Conservation (phyloP, 2,888 invertebrate species). For the Standfussiana lucernea region DNA sequence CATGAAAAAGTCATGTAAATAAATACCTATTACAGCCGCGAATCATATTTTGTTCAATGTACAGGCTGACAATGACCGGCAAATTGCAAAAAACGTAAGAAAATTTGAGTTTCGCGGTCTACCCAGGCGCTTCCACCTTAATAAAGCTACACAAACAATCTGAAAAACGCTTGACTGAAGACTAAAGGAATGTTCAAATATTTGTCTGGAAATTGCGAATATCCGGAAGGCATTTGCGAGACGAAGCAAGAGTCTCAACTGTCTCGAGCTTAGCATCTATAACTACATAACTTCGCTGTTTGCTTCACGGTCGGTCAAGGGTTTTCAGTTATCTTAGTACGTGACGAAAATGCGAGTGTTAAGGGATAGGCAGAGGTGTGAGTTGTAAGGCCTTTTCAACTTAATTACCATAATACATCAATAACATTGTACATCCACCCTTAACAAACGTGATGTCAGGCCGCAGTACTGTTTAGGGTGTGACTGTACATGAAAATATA, state of each 20-base stretch:
- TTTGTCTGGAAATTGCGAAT: constrained; percentile 26
- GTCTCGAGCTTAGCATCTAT: not conserved
- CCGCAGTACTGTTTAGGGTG: too few relatives aligned
- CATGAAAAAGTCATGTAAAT: too few relatives aligned
- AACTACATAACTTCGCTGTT: not conserved
- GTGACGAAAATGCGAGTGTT: constrained; percentile 15
- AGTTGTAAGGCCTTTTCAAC: not conserved
- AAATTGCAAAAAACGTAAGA: too few relatives aligned
- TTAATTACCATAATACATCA: too few relatives aligned
- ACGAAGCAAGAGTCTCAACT: not conserved
- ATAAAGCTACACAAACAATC: not conserved
- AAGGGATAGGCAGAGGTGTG: not conserved
- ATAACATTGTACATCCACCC: too few relatives aligned
- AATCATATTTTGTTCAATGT: too few relatives aligned
- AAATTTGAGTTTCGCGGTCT: too few relatives aligned
- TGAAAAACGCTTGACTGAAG: constrained; percentile 3
- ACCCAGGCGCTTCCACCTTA: too few relatives aligned
- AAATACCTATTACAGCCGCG: too few relatives aligned
- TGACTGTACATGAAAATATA: too few relatives aligned
- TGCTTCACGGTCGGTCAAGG: constrained; percentile 9
- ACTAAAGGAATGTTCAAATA: constrained; percentile 16
- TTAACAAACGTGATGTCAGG: too few relatives aligned
- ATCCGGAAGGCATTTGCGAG: constrained; percentile 18
- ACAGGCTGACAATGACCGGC: too few relatives aligned
- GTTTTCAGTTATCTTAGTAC: constrained; percentile 17